Conservation (phyloP, 2,888 invertebrate species). For the Caenorhabditis angaria region DNA sequence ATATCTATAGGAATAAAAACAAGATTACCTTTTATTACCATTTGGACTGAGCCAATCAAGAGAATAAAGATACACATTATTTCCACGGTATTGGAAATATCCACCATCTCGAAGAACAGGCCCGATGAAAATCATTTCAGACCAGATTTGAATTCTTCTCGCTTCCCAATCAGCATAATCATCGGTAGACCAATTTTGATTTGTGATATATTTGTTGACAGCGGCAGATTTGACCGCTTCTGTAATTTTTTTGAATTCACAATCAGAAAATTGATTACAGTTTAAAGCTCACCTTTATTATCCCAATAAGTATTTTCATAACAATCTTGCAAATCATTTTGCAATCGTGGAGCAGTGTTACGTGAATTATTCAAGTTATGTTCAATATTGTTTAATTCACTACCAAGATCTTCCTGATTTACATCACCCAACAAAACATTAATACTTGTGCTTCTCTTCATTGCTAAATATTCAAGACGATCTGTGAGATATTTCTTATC, state of each 20-base stretch:
- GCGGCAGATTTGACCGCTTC: constrained; percentile 27
- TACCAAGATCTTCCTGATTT: constrained; percentile 41
- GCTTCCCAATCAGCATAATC: constrained; percentile 47
- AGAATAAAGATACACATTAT: constrained; percentile 43
- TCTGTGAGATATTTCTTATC: constrained; percentile 42
- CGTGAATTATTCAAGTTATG: constrained; percentile 32
- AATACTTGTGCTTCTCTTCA: constrained; percentile 19
- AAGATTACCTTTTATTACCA: constrained; percentile 11
- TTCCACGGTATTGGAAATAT: constrained; percentile 42
- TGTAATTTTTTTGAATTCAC: not conserved
- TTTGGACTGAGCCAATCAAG: constrained; percentile 47
- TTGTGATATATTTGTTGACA: constrained; percentile 36
- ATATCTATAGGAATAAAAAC: not conserved
- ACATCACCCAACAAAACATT: constrained; percentile 47
- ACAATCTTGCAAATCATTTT: constrained; percentile 17
- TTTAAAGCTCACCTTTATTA: constrained; percentile 19
- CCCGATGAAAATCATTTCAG: constrained; percentile 54
- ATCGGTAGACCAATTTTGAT: constrained; percentile 29
- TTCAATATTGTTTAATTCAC: constrained; percentile 32
- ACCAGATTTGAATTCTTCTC: constrained; percentile 33
- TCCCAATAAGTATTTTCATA: constrained; percentile 54
- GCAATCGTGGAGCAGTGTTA: constrained; percentile 25
- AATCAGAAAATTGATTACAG: not conserved
- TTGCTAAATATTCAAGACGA: constrained; percentile 44
- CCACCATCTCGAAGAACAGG: constrained; percentile 43